phyloP scores from a whole-genome alignment of 2,888 invertebrate species.

The Eudasyphora cyanicolor region DNA sequence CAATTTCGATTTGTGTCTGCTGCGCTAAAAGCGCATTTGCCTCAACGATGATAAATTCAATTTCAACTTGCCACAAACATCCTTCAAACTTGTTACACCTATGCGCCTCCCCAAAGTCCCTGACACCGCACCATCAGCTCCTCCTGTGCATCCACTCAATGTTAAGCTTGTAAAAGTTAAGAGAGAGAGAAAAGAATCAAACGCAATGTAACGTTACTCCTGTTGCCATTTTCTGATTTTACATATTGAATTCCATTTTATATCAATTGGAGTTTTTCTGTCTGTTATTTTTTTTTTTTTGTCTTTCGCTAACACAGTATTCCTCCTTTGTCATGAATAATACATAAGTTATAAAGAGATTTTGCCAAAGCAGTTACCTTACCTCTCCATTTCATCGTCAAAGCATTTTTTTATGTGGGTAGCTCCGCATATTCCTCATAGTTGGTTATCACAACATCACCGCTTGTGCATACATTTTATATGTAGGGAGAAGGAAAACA shows the following conservation, averaged over 20 bases:
- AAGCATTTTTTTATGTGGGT: neutral
- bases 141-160: neutral
- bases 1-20: conserved; percentile 28
- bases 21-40: conserved; percentile 38
- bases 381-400: neutral
- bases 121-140: too few relatives aligned
- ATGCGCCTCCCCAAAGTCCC: neutral
- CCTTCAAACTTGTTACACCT: neutral
- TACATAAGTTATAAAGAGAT: conserved; percentile 40
- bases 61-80: conserved; percentile 1
- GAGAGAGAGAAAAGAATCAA: neutral
- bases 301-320: too few relatives aligned
- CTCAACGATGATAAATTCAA: conserved; percentile 38
- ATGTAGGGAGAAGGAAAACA: too few relatives aligned
- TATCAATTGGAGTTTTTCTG: conserved; percentile 42
- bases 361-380: too few relatives aligned
- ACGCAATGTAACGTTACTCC: conserved; percentile 26
- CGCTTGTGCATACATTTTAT: too few relatives aligned
- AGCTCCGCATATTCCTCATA: neutral
- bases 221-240: conserved; percentile 36
- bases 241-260: conserved; percentile 43
- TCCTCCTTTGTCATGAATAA: conserved; percentile 52
- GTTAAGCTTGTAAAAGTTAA: neutral
- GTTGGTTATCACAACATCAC: neutral
- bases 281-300: neutral